phyloP scores from a whole-genome alignment of 1,140 invertebrate species.

The Calephelis nemesis region DNA sequence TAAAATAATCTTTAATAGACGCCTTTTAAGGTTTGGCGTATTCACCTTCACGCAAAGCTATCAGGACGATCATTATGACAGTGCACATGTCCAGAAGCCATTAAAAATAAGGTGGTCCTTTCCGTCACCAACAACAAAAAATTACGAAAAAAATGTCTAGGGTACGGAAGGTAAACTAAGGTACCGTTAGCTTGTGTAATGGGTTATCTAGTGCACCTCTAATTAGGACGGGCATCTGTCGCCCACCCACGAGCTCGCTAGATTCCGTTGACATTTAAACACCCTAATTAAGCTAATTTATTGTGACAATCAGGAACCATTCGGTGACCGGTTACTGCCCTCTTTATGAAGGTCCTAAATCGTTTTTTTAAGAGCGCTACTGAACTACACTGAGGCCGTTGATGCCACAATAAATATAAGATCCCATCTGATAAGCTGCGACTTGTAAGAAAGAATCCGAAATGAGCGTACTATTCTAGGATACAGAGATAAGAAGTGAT shows the following conservation, averaged over 20 bases:
- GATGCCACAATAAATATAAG: conserved; percentile 44
- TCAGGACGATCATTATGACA: background rate
- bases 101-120: conserved; percentile 8
- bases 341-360: conserved; percentile 72
- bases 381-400: conserved; percentile 51
- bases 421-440: conserved; percentile 57
- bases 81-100: background rate
- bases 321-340: conserved; percentile 46
- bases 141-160: background rate
- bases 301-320: conserved; percentile 71
- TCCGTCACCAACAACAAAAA: background rate
- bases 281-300: conserved; percentile 77
- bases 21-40: no score
- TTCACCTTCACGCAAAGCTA: no score
- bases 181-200: conserved; percentile 6
- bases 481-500: conserved; percentile 50
- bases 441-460: conserved; percentile 16
- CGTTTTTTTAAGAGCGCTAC: conserved; percentile 63
- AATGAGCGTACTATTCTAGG: conserved; percentile 35
- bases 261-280: conserved; percentile 66
- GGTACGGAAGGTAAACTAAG: background rate
- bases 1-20: no score
- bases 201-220: conserved; percentile 22
- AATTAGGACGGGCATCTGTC: conserved; percentile 30
- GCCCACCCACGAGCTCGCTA: conserved; percentile 60